Percentiles rank a stretch among this genome's conserved stretches.
phyloP scores from a whole-genome alignment of 1,140 invertebrate species.

The Atta cephalotes region DNA sequence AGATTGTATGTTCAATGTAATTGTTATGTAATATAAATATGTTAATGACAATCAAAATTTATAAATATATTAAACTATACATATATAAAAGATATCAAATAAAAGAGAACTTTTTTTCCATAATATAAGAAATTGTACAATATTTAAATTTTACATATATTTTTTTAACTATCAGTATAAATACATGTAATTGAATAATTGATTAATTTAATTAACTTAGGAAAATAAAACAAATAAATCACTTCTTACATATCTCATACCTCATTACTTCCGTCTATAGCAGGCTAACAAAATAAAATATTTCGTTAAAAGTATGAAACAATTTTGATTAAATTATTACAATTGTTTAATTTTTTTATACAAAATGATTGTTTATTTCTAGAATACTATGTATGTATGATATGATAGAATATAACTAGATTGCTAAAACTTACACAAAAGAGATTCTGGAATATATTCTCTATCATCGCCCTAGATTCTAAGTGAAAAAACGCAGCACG shows the following conservation, averaged over 20 bases:
- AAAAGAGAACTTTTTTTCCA: background rate
- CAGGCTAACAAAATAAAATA: constrained; percentile 77
- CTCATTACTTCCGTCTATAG: constrained; percentile 79
- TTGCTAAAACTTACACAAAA: constrained; percentile 77
- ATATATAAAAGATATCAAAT: background rate
- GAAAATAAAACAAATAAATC: background rate
- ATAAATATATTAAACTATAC: background rate
- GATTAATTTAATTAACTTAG: constrained; percentile 8
- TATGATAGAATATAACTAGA: background rate
- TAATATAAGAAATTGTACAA: background rate
- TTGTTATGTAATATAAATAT: constrained; percentile 5
- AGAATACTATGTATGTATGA: background rate
- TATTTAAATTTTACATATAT: background rate
- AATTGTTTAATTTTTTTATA: background rate
- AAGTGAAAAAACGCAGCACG: constrained; percentile 86
- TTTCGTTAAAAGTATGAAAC: constrained; percentile 27
- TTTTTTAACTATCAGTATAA: background rate
- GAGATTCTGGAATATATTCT: constrained; percentile 82
- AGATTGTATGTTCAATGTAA: constrained; percentile 47
- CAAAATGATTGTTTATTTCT: background rate
- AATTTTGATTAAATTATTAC: background rate
- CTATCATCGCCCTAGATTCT: constrained; percentile 81
- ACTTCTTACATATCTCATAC: constrained; percentile 70
- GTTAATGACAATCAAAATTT: background rate
- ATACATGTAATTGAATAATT: background rate